These are phyloP conservation scores for Microctonus brassicae DNA, from an alignment of 2,888 invertebrate species.

Conservation along the genomic window DNA sequence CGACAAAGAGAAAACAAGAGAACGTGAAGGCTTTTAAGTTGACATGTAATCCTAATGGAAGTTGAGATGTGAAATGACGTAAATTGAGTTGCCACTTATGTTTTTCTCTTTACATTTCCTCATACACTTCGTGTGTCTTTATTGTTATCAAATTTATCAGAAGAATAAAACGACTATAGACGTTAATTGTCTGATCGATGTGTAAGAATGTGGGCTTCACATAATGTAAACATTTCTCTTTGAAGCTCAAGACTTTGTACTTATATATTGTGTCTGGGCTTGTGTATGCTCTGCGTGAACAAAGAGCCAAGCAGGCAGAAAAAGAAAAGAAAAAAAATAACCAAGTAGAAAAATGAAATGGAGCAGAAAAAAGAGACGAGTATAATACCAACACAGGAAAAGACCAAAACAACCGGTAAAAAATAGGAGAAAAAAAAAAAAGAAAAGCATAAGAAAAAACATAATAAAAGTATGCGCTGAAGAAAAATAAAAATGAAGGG, in stretches of 20 bases:
- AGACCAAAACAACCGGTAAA: background rate
- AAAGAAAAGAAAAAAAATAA: background rate
- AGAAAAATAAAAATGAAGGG: background rate
- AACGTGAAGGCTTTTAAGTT: slow-evolving; percentile 7
- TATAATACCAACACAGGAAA: background rate
- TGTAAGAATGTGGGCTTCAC: background rate
- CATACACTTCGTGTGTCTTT: too few relatives aligned
- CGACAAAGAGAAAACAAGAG: background rate
- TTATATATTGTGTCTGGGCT: background rate
- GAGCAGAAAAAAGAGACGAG: background rate
- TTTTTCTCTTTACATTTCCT: background rate
- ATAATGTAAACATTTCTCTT: slow-evolving; percentile 3
- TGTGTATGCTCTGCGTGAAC: background rate
- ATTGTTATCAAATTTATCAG: background rate
- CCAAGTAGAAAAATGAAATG: background rate
- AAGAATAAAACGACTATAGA: background rate
- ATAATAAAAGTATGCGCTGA: too few relatives aligned
- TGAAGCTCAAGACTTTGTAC: background rate
- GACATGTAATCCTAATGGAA: slow-evolving; percentile 16
- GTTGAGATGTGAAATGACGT: background rate
- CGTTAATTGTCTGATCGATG: background rate
- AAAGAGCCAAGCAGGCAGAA: background rate
- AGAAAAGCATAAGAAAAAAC: background rate
- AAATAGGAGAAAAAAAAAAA: background rate
- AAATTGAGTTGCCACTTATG: slow-evolving; percentile 13